These are phyloP conservation scores for Phorcus lineatus DNA, from an alignment of 2,888 invertebrate genomes.

Conservation along the genomic window DNA sequence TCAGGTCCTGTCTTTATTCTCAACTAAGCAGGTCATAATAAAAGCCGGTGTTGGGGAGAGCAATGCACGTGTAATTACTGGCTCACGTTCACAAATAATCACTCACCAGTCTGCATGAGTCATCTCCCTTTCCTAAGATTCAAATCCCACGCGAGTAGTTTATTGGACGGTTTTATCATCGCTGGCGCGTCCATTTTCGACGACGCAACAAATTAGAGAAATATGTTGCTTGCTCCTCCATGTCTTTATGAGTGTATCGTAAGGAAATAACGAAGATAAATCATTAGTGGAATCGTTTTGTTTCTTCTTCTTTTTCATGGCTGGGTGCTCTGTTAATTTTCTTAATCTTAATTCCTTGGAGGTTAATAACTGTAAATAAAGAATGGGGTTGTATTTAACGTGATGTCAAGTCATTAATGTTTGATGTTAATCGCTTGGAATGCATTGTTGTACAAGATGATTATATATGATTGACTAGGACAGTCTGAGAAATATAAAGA, in stretches of 20 bases:
- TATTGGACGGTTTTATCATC: slow-evolving; percentile 3
- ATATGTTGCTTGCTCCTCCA: not conserved
- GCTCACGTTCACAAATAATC: slow-evolving; percentile 5
- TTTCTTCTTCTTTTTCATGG: not conserved
- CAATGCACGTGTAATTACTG: slow-evolving; percentile 10
- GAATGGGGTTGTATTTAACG: not conserved
- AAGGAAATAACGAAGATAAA: not conserved
- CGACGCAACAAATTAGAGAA: slow-evolving; percentile 13
- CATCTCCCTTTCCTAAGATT: slow-evolving; percentile 4
- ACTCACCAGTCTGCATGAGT: not conserved
- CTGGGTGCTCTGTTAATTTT: not conserved
- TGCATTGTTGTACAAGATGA: no score
- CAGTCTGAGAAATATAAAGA: no score
- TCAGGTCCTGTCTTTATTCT: not conserved
- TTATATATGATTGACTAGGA: no score
- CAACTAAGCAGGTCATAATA: not conserved
- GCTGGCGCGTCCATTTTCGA: not conserved
- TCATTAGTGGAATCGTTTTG: not conserved
- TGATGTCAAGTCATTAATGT: not conserved
- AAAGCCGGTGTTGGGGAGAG: not conserved
- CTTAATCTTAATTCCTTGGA: not conserved
- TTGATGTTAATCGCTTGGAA: no score
- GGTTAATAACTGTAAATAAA: not conserved
- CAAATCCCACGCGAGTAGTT: not conserved
- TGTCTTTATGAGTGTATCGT: not conserved